Base-by-base conservation (phyloP, 2,888 invertebrate genomes). In the Ornithoptera priamus region DNA sequence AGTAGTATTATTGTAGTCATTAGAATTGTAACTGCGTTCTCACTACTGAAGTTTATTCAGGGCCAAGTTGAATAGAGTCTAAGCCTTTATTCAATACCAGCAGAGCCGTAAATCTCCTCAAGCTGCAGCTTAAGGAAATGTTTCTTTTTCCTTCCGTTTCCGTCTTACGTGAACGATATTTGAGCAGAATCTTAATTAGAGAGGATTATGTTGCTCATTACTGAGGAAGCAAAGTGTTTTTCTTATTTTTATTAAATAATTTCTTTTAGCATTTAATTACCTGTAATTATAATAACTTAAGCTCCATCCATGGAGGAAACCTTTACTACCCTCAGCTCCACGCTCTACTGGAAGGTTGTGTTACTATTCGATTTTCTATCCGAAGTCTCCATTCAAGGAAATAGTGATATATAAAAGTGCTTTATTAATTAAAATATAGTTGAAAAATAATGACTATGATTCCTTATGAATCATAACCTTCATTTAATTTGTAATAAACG, bases 141-240 rank as follows among this genome's bases (percentile, higher is more conserved):
- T n/a, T 57, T 18, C 58, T 30, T 63, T 60, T 64, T 62, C 39
- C 24, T 22, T 42, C 30, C 50, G 53, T 20, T 30, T 42, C 30
- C 39, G 61, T 69, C 56, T 39, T 57, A 61, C 22, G 24, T 17
- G 18, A 57, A 62, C 30, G 62, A 57, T 57, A 61, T 42, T 15
- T 42, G 62, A 65, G 30, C 36, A 20, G 50, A n/a, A 20, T 17
- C 50, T 62, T 65, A 69, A 65, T 65, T 65, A 69, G 10, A 58
- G 58, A 56, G 62, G 62, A 50, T 62, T 42, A 65, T 24, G 62
- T 65, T 65, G 18, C 69, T 65, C 65, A 61, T 65, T 69, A 69
- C 22, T 67, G 17, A 53, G 39, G 7, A 57, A 57, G 36, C 2
- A 57, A 57, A 57, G 7, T 57, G 57, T 57, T 57, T 53, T 53